Evolutionary conservation across 2,113 vertebrate species (phyloP).

Genomic region (Daphoenositta chrysoptera): DNA sequence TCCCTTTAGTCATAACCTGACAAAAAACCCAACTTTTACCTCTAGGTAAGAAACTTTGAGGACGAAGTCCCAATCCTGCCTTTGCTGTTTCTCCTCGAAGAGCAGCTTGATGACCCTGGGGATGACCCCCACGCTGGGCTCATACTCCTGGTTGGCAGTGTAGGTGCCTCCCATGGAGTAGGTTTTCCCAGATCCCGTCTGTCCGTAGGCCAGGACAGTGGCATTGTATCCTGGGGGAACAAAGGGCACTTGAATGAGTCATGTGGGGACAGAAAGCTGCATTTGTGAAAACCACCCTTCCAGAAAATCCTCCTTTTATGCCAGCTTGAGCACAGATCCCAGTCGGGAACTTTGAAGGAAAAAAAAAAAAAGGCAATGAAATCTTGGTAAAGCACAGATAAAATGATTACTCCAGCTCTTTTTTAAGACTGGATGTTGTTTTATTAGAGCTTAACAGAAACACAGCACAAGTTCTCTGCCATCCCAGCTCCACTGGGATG

Average conservation of each 20-base stretch:
- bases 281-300: not conserved
- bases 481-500: not conserved
- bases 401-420: not conserved
- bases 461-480: too few species aligned
- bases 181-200: conserved; percentile 95
- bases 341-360: rapidly evolving
- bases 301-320: not conserved
- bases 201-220: conserved; percentile 92
- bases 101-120: conserved; percentile 87
- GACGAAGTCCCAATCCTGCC: conserved; percentile 77
- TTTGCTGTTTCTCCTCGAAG: conserved; percentile 82
- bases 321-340: not conserved
- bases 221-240: conserved; percentile 87
- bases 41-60: conserved; percentile 91
- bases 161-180: conserved; percentile 96
- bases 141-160: conserved; percentile 85
- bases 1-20: not conserved
- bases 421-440: not conserved
- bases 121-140: conserved; percentile 88
- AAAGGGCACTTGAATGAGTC: not conserved
- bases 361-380: rapidly evolving
- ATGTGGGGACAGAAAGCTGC: not conserved
- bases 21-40: conserved; percentile 70
- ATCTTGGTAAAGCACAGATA: not conserved
- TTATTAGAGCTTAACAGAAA: not conserved